Base-by-base conservation (phyloP, 2,113 vertebrate genomes). In the Porphyrio hochstetteri region DNA sequence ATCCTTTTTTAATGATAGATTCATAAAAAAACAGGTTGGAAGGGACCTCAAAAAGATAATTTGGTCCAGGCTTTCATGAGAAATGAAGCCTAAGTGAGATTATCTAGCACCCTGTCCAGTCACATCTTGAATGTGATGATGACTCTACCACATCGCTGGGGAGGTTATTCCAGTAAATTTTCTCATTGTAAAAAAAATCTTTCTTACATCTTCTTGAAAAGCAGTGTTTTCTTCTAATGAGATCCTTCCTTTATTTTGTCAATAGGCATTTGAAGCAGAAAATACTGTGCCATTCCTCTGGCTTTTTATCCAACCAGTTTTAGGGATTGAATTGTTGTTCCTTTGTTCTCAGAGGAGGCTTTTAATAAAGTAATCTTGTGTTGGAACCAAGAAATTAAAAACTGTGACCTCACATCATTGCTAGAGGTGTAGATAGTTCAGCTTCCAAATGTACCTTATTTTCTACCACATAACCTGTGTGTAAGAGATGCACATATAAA, bases 131-230 rank as follows among this genome's bases (percentile, higher is more conserved):
- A 90, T 84, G 12, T 31, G 44, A 60, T n/a, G 16, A 3, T 15
- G 4, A 46, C 13, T 44, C 7, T 27, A 16, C 11, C 24, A 23
- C 1, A 0, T n/a, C 7, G 23, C 10, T 56, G 13, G 13, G 13
- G 14, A 74, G 11, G 16, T 10, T 78, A 13, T 40, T 81, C 24
- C 60, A 69, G 50, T 55, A 17, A 74, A 50, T 27, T 5, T 28
- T 87, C n/a, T 55, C 20, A 25, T 9, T 42, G 3, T 5, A 77
- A 75, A 33, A 77, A 33, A 81, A 44, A 17, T 53, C 3, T 77
- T 67, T 15, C 42, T 69, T 50, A 24, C 5, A 60, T 24, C 16
- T 85, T 38, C 50, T 50, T 64, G 25, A 64, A 92, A 85, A 83
- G 2, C 7, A 21, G 5, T 11, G 11, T 3, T 84, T 90, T 83